Evolutionary conservation across 2,113 vertebrate species (phyloP), one percentile per base, ranked within the genome.

Genomic region (Eurypyga helias): DNA sequence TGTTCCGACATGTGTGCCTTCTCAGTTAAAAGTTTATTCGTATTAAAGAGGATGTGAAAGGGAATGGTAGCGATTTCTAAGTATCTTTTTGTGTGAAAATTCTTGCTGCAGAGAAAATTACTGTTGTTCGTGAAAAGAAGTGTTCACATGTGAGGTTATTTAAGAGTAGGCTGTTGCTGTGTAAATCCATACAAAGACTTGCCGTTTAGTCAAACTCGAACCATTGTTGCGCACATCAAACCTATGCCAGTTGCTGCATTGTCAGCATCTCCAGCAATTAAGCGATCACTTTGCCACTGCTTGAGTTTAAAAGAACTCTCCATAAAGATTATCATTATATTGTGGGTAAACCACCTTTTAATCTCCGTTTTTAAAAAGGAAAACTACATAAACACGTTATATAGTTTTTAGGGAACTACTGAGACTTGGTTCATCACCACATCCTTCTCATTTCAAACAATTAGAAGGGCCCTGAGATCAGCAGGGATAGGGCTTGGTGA

Each of bases 321-420:
- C 29, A 41, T 83, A 52, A 72, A 92, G 34, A 45, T 62, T 72
- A 61, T 83, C 21, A 41, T 88, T 61, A 15, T 48, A 24, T 45
- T 93, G 52, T 72, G 95, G 62, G 80, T 70, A 90, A 90, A 71
- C n/a, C 45, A 76, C 21, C 52, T 94, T 94, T 69, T 90, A 60
- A 89, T 65, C 18, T n/a, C 19, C 72, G 12, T 77, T 61, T 51
- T 49, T n/a, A 21, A 41, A 61, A 88, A 88, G 11, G 11, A 93
- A 72, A 83, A 83, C 41, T 72, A 48, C 6, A 0, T 28, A 57
- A 83, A 77, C 13, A 33, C 10, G 6, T 10, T 34, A 10, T 51
- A 23, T 19, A 33, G 25, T 12, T 81, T 75, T 65, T 36, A 45
- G 58, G 58, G 6, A 84, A 41, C 14, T 70, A 10, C 15, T 28